phyloP scores from a whole-genome alignment of 2,797 vertebrate species.

The Scyliorhinus canicula region DNA sequence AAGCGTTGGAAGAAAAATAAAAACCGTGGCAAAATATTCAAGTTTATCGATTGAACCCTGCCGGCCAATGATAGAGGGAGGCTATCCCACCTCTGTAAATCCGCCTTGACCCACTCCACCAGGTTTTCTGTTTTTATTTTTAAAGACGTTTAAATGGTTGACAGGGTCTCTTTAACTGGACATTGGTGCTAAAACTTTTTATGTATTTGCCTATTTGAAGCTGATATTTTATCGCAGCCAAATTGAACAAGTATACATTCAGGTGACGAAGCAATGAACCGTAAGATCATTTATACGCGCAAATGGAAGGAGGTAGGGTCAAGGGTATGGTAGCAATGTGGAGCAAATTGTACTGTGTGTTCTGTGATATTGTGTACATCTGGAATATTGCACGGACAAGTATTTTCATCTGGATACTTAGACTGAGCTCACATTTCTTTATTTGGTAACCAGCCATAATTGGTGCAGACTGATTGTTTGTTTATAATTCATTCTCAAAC shows the following conservation, averaged over 20 bases:
- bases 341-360: neutral
- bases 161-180: neutral
- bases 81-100: too few species aligned
- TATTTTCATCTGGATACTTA: constrained; percentile 9
- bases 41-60: too few species aligned
- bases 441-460: constrained; percentile 16
- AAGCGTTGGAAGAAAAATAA: too few species aligned
- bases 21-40: too few species aligned
- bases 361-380: constrained; percentile 2
- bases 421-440: constrained; percentile 1
- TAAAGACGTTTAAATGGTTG: neutral
- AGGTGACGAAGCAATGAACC: too few species aligned
- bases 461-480: neutral
- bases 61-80: too few species aligned
- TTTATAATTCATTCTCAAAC: neutral
- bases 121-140: neutral
- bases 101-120: too few species aligned
- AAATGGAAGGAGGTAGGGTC: neutral
- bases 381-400: neutral
- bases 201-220: neutral
- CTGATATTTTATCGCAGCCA: neutral
- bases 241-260: neutral
- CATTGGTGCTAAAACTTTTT: neutral
- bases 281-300: neutral
- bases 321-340: neutral